Evolutionary conservation across 2,113 vertebrate species (phyloP).

Genomic region (Dicrurus megarhynchus): DNA sequence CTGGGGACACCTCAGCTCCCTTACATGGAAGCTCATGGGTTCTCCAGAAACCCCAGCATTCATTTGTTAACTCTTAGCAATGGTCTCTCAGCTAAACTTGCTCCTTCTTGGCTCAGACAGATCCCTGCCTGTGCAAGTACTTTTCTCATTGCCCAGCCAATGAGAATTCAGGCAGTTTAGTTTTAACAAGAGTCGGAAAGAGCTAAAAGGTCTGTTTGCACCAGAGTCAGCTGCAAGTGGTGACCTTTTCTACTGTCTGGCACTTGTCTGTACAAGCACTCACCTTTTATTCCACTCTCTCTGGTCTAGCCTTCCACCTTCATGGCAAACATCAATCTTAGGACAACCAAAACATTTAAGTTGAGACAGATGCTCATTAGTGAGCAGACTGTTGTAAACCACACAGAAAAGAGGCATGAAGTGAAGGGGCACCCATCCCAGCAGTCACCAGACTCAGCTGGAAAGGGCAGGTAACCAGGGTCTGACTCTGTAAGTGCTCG

Average conservation of each 20-base stretch:
- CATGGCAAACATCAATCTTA: neutral
- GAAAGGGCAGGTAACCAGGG: neutral
- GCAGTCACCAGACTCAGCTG: neutral
- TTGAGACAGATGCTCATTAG: neutral
- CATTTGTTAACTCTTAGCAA: neutral
- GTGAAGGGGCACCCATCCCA: neutral
- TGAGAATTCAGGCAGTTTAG: neutral
- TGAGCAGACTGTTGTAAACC: neutral
- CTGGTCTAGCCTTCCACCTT: neutral
- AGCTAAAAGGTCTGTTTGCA: neutral
- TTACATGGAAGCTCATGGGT: neutral
- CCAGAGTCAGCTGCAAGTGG: neutral
- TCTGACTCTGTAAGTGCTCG: neutral
- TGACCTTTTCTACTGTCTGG: neutral
- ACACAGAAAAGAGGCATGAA: neutral
- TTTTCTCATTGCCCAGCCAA: neutral
- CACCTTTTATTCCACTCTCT: neutral
- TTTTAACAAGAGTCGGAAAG: neutral
- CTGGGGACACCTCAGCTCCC: neutral
- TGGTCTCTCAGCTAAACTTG: neutral
- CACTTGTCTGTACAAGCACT: neutral
- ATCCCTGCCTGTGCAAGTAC: neutral
- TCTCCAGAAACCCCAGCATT: neutral
- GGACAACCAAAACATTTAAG: neutral
- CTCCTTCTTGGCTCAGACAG: neutral